Evolutionary conservation across 1,140 invertebrate species (phyloP), one percentile per base, ranked within the genome.

Genomic region (Muscidifurax raptorellus): DNA sequence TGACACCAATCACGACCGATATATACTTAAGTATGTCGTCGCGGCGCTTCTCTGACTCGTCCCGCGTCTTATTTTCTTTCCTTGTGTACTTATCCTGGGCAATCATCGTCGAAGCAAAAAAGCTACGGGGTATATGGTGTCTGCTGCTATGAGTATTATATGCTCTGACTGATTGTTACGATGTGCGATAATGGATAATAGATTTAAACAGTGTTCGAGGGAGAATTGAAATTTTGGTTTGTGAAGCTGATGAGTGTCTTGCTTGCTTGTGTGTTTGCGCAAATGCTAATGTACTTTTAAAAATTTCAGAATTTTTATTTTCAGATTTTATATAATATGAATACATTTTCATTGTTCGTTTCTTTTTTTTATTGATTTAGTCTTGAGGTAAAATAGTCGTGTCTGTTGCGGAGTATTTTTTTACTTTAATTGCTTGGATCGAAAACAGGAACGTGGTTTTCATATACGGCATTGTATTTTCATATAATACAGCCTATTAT

Each of bases 1-100:
- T 86, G 80, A 85, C 86, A 86, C 40, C 76, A 85, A 86, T 86
- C 76, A 82, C 27, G 71, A 5, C 78, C 59, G 69, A 75, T 74
- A 32, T 47, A 72, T 83, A 72, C 40, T n/a, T n/a, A n/a, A n/a
- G n/a, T n/a, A n/a, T n/a, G n/a, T n/a, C 30, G 44, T 15, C 66
- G 28, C 75, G 36, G 25, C 75, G 40, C 75, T 69, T 27, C 67
- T 28, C 67, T 69, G 5, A 40, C 10, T 28, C 6, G 52, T 59
- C 52, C 18, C 52, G 52, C 36, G 36, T 40, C 5, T 22, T 59
- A 59, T 59, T 59, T 22, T 59, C 52, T 59, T 59, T 59, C 22
- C 18, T 59, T 18, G 6, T n/a, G n/a, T n/a, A n/a, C n/a, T n/a
- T n/a, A 2, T 18, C 7, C 52, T 59, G 18, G 15, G 13, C 52